Base-by-base conservation (phyloP, 2,797 vertebrate species). In the Phalloptychus januarius region DNA sequence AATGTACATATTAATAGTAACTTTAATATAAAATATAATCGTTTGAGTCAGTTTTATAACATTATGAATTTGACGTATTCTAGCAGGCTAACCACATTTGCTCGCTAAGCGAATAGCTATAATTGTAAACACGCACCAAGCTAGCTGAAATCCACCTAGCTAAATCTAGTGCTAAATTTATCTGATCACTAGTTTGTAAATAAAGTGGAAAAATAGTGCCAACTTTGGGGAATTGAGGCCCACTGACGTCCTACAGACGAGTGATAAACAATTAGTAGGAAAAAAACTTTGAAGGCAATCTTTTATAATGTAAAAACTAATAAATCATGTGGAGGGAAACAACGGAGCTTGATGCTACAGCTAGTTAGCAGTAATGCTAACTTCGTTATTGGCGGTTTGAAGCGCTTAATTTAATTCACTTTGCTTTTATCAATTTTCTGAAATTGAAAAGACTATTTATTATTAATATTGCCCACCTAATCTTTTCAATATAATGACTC, bases 121-220 rank as follows among this genome's bases (percentile, higher is more conserved):
- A 79, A 71, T 87, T 92, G 92, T 94, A 93, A 95, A 93, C 91
- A 93, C 79, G 75, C 72, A 81, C 87, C 91, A 82, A 78, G 85
- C 86, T 85, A 89, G 76, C 40, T n/a, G 40, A 54, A 88, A 50
- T 61, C 25, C 18, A 16, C 72, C 63, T 75, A 85, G 77, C 81
- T 44, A 28, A 71, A 28, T 23, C 31, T n/a, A 65, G 1, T 23
- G 31, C 7, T 72, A 33, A 42, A 56, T 13, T 13, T 23, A 61
- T 54, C 3, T 28, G 67, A 71, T 44, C 28, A n/a, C 2, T 71
- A 52, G 1, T 16, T 44, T 25, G 25, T 10, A 12, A 25, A 0
- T 16, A n/a, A 50, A 65, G 44, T 58, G 0, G 23, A 23, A 20
- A 28, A 56, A 12, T 40, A 0, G 15, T 38, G 25, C 1, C 2